These are phyloP conservation scores for Meandrina meandrites DNA, from an alignment of 92 coral and sea anemone genomes.

Conservation along the genomic window DNA sequence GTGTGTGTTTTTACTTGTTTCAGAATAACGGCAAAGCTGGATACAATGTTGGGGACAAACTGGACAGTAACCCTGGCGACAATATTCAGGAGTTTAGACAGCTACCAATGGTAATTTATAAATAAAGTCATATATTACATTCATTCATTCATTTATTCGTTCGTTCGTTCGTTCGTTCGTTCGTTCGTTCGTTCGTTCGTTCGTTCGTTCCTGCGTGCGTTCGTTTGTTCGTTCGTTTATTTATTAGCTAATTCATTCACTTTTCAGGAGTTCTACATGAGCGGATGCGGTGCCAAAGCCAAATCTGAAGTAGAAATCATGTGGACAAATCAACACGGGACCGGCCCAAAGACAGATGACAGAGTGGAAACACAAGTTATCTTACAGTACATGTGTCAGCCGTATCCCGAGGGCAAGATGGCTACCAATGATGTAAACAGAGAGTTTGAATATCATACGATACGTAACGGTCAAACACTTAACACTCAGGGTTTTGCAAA, in stretches of 20 bases:
- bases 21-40: conserved; percentile 67
- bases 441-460: conserved; percentile 35
- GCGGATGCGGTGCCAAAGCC: conserved; percentile 36
- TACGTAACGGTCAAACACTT: conserved; percentile 41
- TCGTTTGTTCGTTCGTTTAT: neutral
- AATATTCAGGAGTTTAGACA: conserved; percentile 42
- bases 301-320: conserved; percentile 49
- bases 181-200: no score
- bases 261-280: conserved; percentile 35
- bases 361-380: conserved; percentile 46
- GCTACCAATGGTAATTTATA: conserved; percentile 39
- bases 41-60: conserved; percentile 60
- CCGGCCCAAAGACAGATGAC: conserved; percentile 35
- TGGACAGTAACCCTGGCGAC: conserved; percentile 37
- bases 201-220: neutral
- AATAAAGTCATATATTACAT: neutral
- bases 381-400: conserved; percentile 58
- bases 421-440: conserved; percentile 24
- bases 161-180: no score
- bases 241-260: neutral
- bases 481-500: conserved; percentile 10
- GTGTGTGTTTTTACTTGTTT: neutral
- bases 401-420: conserved; percentile 44
- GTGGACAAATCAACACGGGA: conserved; percentile 68
- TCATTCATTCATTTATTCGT: no score